phyloP scores from a whole-genome alignment of 2,113 vertebrate species.

The Collichthys lucidus region DNA sequence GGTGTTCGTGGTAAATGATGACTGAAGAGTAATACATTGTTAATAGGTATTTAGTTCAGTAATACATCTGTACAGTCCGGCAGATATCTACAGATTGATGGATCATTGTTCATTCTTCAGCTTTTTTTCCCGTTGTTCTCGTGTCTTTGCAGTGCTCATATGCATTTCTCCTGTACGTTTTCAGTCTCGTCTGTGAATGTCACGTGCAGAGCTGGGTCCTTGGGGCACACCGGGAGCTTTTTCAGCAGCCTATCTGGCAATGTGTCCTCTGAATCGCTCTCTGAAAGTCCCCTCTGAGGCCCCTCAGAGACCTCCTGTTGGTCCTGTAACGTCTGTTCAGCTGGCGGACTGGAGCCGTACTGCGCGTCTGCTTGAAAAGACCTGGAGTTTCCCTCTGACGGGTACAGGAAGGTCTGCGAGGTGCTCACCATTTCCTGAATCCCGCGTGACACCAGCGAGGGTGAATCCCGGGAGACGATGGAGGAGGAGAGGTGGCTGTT shows the following conservation, averaged over 20 bases:
- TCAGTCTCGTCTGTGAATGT: conserved; percentile 88
- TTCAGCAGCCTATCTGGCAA: conserved; percentile 59
- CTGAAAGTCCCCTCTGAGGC: conserved; percentile 39
- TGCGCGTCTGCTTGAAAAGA: neutral
- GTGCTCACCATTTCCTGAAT: conserved; percentile 87
- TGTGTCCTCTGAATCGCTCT: conserved; percentile 73
- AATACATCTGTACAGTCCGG: conserved; percentile 14
- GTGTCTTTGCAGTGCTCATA: conserved; percentile 70
- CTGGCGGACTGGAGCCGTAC: conserved; percentile 29
- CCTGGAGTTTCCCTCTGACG: conserved; percentile 37
- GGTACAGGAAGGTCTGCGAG: conserved; percentile 88
- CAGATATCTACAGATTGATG: conserved; percentile 8
- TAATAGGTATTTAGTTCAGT: conserved; percentile 11
- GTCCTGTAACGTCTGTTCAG: conserved; percentile 78
- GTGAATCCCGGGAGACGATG: conserved; percentile 87
- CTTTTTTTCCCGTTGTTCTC: neutral
- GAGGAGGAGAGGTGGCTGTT: conserved; percentile 85
- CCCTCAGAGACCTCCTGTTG: conserved; percentile 73
- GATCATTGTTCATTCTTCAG: conserved; percentile 5
- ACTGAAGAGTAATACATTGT: conserved; percentile 34
- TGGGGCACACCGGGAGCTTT: conserved; percentile 66
- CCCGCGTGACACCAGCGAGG: conserved; percentile 87
- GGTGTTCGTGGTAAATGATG: neutral
- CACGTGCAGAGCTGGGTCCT: conserved; percentile 86
- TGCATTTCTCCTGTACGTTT: conserved; percentile 91